A percentile compares a stretch with the other conserved stretches of the same genome.
These are phyloP conservation scores for Arizona elegans DNA, from an alignment of 2,113 vertebrate species.

Conservation along the genomic window DNA sequence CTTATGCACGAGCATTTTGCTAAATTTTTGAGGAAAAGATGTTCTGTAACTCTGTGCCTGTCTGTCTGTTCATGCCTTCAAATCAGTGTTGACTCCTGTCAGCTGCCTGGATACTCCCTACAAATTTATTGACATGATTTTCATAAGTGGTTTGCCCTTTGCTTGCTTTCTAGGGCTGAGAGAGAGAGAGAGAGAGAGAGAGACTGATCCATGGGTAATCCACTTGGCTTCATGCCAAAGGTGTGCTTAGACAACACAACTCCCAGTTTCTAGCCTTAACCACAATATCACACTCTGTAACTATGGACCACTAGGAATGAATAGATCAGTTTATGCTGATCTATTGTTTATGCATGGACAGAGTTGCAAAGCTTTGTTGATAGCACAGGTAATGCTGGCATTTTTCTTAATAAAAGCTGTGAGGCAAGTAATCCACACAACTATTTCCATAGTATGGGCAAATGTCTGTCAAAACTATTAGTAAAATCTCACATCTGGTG, in stretches of 20 bases:
- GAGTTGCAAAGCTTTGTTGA: background rate
- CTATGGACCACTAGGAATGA: background rate
- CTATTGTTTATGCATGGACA: background rate
- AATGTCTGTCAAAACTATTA: background rate
- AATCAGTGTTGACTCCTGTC: background rate
- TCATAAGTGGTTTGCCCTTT: background rate
- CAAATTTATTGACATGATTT: background rate
- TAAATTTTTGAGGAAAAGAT: background rate
- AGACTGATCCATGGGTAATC: background rate
- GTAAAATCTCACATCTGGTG: background rate
- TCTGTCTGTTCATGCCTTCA: background rate
- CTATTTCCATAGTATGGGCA: background rate
- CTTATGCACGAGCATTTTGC: background rate
- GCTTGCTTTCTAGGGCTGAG: background rate
- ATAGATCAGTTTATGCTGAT: background rate
- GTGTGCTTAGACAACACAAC: background rate
- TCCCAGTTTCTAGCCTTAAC: background rate
- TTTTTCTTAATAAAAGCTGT: background rate
- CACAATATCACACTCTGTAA: background rate
- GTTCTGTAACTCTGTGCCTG: background rate
- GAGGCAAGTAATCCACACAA: background rate
- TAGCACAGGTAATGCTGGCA: background rate
- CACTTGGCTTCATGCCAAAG: background rate
- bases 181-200: background rate
- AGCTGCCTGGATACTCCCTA: background rate